Conservation (phyloP, 1,140 invertebrate genomes). For the Bombus soroeensis region DNA sequence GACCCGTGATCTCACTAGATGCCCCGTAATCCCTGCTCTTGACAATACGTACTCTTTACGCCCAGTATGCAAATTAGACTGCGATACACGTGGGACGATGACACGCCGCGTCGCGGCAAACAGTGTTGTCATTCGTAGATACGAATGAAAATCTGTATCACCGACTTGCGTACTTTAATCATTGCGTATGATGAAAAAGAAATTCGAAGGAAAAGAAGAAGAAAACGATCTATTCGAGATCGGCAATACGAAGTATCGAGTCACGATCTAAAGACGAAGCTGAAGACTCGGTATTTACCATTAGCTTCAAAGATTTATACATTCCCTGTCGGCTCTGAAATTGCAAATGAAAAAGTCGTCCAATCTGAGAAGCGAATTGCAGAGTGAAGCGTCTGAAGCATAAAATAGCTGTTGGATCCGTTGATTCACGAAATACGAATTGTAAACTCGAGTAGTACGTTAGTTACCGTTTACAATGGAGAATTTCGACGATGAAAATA, state of each 20-base stretch:
- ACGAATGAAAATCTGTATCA: conserved; percentile 6
- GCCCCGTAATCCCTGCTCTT: conserved; percentile 45
- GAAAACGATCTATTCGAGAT: neutral
- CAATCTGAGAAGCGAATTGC: neutral
- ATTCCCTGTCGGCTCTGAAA: neutral
- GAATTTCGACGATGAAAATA: neutral
- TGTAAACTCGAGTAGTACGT: neutral
- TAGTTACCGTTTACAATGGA: neutral
- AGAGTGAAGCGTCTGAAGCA: no score
- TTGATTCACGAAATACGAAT: neutral
- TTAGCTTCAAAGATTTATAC: neutral
- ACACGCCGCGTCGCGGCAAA: neutral
- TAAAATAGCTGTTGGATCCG: neutral
- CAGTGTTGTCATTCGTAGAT: neutral
- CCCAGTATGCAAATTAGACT: conserved; percentile 48
- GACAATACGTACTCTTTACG: conserved; percentile 48
- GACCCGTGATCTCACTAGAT: conserved; percentile 32
- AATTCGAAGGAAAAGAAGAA: neutral
- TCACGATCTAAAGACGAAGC: neutral
- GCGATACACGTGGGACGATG: conserved; percentile 17
- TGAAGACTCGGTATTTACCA: neutral
- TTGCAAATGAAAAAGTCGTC: neutral
- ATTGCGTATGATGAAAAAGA: neutral
- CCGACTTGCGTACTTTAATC: neutral
- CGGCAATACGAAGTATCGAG: neutral